Conservation (phyloP, 2,888 invertebrate species). For the Balanococcus diminutus region DNA sequence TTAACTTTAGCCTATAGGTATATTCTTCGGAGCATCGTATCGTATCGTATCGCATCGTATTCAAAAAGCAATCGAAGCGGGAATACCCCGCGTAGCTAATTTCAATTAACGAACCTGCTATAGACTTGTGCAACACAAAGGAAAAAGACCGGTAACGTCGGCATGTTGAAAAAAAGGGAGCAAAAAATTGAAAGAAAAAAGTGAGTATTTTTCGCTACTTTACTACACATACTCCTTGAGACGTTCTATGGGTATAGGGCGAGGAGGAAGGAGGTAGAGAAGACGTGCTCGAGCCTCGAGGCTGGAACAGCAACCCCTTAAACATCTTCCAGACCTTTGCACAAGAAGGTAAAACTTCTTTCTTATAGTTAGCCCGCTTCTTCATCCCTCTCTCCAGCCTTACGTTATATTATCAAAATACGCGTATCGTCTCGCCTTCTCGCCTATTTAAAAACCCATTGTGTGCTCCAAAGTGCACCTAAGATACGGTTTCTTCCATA, state of each 20-base stretch:
- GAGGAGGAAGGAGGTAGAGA: too few relatives aligned
- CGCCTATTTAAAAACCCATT: background rate
- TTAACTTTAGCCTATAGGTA: background rate
- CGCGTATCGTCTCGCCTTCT: slow-evolving; percentile 24
- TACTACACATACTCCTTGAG: background rate
- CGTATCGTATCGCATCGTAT: background rate
- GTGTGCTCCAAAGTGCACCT: background rate
- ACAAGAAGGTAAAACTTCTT: background rate
- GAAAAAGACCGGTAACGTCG: background rate
- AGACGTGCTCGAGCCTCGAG: background rate
- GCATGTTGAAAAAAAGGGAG: background rate
- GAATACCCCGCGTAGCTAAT: background rate
- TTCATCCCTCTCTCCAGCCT: background rate
- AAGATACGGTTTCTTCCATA: too few relatives aligned
- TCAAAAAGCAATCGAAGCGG: background rate
- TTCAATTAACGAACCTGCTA: background rate
- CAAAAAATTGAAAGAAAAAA: background rate
- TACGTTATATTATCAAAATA: background rate
- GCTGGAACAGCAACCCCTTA: background rate
- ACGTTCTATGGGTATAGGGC: background rate
- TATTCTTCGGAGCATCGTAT: background rate
- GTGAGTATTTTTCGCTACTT: background rate
- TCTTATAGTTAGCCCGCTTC: background rate
- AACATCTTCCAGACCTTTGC: background rate
- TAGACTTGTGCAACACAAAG: background rate